Conservation (phyloP, 1,140 invertebrate species). For the Grapholita molesta region DNA sequence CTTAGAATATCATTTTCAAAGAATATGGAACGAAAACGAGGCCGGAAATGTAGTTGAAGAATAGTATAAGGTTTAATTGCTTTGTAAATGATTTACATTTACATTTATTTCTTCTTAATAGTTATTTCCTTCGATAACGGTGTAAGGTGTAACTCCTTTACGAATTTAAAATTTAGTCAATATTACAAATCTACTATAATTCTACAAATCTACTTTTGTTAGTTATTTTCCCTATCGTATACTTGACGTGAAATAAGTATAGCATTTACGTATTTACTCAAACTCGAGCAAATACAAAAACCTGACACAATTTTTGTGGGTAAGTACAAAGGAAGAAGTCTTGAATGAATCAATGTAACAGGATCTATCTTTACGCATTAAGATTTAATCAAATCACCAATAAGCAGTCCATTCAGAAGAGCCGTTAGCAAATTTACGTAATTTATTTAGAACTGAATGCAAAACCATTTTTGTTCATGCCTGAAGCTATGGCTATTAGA, state of each 20-base stretch:
- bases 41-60: neutral
- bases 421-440: conserved; percentile 9
- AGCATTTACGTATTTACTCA: no score
- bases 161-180: no score
- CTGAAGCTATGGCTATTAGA: conserved; percentile 9
- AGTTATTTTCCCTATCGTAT: no score
- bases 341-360: neutral
- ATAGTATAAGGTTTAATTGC: neutral
- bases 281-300: no score
- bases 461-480: neutral
- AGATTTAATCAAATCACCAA: conserved; percentile 3
- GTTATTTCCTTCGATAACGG: no score
- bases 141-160: no score
- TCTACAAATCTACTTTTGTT: no score
- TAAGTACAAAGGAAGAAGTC: no score
- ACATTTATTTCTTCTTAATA: no score
- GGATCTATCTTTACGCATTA: neutral
- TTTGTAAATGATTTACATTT: neutral
- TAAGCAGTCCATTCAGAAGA: neutral
- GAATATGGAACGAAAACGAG: neutral
- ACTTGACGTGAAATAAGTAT: no score
- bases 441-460: neutral
- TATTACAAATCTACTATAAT: no score
- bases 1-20: neutral
- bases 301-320: no score